These are phyloP conservation scores for Chromoteleia sp. DNA, from an alignment of 2,888 invertebrate species.

Conservation along the genomic window DNA sequence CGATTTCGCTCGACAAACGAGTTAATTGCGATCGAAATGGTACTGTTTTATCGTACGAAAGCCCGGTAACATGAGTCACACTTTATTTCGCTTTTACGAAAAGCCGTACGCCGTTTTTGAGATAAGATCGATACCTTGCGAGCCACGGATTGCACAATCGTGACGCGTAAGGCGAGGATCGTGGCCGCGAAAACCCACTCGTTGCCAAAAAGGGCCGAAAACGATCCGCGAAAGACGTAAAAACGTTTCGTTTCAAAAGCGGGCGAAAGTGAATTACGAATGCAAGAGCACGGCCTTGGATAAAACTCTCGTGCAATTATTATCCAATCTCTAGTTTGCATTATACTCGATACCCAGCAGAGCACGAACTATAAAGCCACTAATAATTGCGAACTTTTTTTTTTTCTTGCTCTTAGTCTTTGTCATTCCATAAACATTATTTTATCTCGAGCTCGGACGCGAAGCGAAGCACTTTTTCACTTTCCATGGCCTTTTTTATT, in stretches of 20 bases:
- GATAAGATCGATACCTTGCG: constrained; percentile 51
- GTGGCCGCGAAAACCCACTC: constrained; percentile 27
- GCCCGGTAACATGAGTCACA: constrained; percentile 33
- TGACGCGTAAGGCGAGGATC: constrained; percentile 19
- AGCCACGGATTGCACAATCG: constrained; percentile 35
- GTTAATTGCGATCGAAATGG: constrained; percentile 26
- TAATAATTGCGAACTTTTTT: constrained; percentile 28
- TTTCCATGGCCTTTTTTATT: background rate
- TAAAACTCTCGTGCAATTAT: constrained; percentile 55
- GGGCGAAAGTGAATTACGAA: constrained; percentile 60
- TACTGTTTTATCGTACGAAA: constrained; percentile 18
- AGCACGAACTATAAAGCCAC: constrained; percentile 61
- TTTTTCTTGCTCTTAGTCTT: constrained; percentile 29
- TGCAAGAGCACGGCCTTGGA: constrained; percentile 53
- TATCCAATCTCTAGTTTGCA: constrained; percentile 50
- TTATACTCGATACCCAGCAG: constrained; percentile 58
- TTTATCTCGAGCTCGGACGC: constrained; percentile 9
- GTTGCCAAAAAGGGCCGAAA: constrained; percentile 46
- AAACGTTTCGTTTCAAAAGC: constrained; percentile 29
- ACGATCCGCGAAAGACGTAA: background rate
- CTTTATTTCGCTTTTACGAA: constrained; percentile 51
- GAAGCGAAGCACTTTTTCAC: constrained; percentile 2
- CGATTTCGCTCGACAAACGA: background rate
- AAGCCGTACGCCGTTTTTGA: constrained; percentile 30
- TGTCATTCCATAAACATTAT: constrained; percentile 34